A percentile compares a stretch with the other conserved stretches of the same genome.
These are phyloP conservation scores for Athalia cordata DNA, from an alignment of 2,888 invertebrate species.

Conservation along the genomic window DNA sequence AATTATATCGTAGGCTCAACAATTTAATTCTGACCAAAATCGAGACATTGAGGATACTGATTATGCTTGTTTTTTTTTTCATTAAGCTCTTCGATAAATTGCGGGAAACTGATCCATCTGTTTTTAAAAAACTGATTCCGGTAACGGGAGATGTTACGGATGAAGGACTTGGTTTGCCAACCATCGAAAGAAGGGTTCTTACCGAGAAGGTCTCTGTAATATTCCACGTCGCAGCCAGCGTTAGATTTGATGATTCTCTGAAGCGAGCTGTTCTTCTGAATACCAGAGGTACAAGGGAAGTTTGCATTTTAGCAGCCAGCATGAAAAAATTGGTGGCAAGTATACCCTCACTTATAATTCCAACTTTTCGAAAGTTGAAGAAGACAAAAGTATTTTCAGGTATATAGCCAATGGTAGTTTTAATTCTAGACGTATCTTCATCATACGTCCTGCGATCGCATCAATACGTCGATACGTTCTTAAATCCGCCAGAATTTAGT, in stretches of 20 bases:
- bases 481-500: too few relatives aligned
- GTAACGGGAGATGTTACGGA: conserved; percentile 79
- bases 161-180: conserved; percentile 76
- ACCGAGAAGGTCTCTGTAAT: conserved; percentile 77
- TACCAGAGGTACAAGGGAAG: conserved; percentile 80
- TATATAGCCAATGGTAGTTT: too few relatives aligned
- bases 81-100: conserved; percentile 79
- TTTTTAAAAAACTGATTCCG: conserved; percentile 79
- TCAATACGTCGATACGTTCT: too few relatives aligned
- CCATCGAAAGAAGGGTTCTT: conserved; percentile 71
- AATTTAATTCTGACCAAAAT: too few relatives aligned
- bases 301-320: conserved; percentile 78
- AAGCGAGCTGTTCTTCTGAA: conserved; percentile 80
- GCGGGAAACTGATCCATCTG: conserved; percentile 76
- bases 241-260: conserved; percentile 87
- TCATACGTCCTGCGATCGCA: too few relatives aligned
- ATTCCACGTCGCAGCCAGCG: conserved; percentile 79
- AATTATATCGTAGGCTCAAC: too few relatives aligned
- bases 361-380: too few relatives aligned
- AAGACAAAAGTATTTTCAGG: too few relatives aligned
- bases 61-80: conserved; percentile 5
- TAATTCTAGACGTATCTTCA: too few relatives aligned
- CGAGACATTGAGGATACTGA: background rate
- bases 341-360: background rate
- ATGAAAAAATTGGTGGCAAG: conserved; percentile 76